Conservation (phyloP, 2,113 vertebrate genomes). For the Erythrolamprus reginae region DNA sequence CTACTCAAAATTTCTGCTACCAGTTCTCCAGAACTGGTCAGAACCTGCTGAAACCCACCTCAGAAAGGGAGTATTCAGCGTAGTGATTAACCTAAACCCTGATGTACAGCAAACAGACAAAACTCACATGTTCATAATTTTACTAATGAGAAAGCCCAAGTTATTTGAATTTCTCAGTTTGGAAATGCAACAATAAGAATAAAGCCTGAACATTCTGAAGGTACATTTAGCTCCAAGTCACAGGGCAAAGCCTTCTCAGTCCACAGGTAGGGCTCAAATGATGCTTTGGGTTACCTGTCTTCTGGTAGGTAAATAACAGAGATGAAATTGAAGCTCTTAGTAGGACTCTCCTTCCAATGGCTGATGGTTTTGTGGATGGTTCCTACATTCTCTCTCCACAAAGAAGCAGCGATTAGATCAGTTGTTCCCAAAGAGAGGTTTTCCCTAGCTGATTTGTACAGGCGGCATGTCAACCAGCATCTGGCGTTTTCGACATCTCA, state of each 20-base stretch:
- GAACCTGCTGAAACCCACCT: too few relatives aligned
- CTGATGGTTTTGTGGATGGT: neutral
- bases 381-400: neutral
- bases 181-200: neutral
- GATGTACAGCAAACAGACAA: neutral
- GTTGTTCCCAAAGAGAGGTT: neutral
- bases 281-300: neutral
- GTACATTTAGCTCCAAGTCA: fast-evolving
- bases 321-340: neutral
- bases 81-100: neutral
- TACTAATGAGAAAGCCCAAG: neutral
- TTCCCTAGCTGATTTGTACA: neutral
- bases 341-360: neutral
- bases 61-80: neutral
- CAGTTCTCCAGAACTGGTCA: too few relatives aligned
- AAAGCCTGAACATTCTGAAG: neutral
- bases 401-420: neutral
- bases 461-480: neutral
- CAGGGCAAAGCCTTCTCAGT: neutral
- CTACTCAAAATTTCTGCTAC: too few relatives aligned
- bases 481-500: neutral
- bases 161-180: neutral
- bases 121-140: neutral
- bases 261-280: neutral
- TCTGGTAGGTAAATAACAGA: neutral